A percentile compares a stretch with the other conserved stretches of the same genome.
Evolutionary conservation across 2,888 invertebrate genomes (phyloP).

Genomic region (Folsomia candida): DNA sequence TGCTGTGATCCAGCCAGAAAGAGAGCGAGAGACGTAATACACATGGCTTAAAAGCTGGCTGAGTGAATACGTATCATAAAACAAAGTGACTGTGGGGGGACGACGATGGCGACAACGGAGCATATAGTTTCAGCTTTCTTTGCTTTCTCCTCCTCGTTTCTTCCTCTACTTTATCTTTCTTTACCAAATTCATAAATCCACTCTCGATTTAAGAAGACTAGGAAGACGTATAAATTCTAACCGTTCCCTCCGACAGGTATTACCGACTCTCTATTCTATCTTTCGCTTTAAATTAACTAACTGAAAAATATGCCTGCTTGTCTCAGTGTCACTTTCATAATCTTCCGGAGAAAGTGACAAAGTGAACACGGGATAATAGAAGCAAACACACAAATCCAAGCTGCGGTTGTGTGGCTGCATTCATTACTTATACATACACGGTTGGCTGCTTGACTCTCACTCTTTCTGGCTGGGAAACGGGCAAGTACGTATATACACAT

Average conservation of each 20-base stretch:
- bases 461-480: neutral
- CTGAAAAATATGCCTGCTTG: neutral
- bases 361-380: neutral
- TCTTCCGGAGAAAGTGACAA: neutral
- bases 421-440: neutral
- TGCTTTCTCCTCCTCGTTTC: slow-evolving; percentile 2
- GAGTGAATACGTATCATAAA: slow-evolving; percentile 15
- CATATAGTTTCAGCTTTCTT: too few species aligned
- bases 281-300: neutral
- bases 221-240: neutral
- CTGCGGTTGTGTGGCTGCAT: neutral
- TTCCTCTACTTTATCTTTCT: slow-evolving; percentile 16
- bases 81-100: slow-evolving; percentile 9
- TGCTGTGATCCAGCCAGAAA: too few species aligned
- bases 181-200: slow-evolving; percentile 10
- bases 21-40: neutral
- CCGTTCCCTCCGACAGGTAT: neutral
- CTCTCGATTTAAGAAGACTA: neutral
- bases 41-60: slow-evolving; percentile 11
- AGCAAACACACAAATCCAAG: neutral
- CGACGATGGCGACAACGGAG: too few species aligned
- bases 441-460: neutral
- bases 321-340: neutral
- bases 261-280: neutral
- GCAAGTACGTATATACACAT: neutral